Base-by-base conservation (phyloP, 2,797 vertebrate genomes). In the Lepilemur septentrionalis region DNA sequence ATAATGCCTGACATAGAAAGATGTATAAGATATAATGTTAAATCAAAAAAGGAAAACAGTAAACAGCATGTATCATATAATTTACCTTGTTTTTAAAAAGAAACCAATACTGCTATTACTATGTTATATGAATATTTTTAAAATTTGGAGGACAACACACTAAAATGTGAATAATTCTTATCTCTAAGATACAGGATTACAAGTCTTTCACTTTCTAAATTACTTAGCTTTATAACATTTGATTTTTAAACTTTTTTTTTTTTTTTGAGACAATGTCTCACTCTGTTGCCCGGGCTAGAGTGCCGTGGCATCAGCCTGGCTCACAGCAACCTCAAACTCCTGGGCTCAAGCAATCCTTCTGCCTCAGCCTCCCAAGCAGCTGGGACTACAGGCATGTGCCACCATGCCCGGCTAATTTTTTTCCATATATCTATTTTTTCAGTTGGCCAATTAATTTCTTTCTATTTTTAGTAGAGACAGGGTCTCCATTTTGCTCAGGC, bases 51-150 rank as follows among this genome's bases (percentile, higher is more conserved):
- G 7, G 4, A 95, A 90, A 87, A 87, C 3, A 72, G 5, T 78
- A 72, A 83, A 91, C 25, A 50, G 17, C 14, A 93, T 67, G 59
- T 72, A 57, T 50, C 7, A 63, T n/a, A 87, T 82, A 43, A 90
- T 81, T 92, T 67, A 18, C 59, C 50, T 90, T 79, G 50, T 43
- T 35, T 96, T 97, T 89, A 86, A 89, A 92, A 95, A 38, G 46
- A 91, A 91, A 20, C 5, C 48, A 59, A 23, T 55, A 75, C 2
- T 96, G 78, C 3, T 4, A 72, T 22, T 35, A 76, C 2, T 84
- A 90, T 2, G 14, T 38, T 65, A 85, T 17, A 28, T 20, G 22
- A 86, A 48, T 69, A 63, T 91, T 94, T 87, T 70, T 65, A 30
- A 85, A 85, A 81, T 85, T 75, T 75, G 35, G 48, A 79, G 6